phyloP scores from a whole-genome alignment of 2,797 vertebrate species.

The Molothrus ater region DNA sequence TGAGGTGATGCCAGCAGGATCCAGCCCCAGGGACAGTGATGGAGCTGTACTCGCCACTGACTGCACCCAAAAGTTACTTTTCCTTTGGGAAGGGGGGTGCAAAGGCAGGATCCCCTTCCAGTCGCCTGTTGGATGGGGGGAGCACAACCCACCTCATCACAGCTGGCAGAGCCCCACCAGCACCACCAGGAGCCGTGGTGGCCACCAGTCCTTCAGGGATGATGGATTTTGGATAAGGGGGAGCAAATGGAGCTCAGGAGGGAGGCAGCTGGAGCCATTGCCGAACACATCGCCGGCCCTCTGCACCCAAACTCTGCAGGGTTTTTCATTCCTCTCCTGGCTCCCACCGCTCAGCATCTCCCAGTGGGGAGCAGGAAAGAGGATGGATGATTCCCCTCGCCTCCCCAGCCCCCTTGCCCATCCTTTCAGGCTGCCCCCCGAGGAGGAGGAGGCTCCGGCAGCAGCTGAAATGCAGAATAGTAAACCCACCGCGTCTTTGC shows the following conservation, averaged over 20 bases:
- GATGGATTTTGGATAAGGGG: neutral
- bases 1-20: neutral
- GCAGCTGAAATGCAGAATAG: neutral
- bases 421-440: neutral
- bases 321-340: neutral
- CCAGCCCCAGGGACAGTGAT: neutral
- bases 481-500: neutral
- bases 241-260: neutral
- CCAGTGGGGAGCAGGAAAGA: neutral
- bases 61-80: slow-evolving; percentile 48
- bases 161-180: neutral
- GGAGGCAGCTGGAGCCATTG: neutral
- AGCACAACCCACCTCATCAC: neutral
- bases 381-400: neutral
- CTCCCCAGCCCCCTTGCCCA: neutral
- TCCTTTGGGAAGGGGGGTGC: neutral
- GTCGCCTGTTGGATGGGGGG: neutral
- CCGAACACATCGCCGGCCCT: neutral
- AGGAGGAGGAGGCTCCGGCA: neutral
- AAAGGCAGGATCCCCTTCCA: neutral
- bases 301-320: slow-evolving; percentile 14
- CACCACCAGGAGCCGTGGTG: neutral
- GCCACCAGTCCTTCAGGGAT: neutral
- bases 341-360: neutral
- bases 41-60: fast-evolving